These are phyloP conservation scores for Drosophila nebulosa DNA, from an alignment of 1,140 invertebrate species.

Conservation along the genomic window DNA sequence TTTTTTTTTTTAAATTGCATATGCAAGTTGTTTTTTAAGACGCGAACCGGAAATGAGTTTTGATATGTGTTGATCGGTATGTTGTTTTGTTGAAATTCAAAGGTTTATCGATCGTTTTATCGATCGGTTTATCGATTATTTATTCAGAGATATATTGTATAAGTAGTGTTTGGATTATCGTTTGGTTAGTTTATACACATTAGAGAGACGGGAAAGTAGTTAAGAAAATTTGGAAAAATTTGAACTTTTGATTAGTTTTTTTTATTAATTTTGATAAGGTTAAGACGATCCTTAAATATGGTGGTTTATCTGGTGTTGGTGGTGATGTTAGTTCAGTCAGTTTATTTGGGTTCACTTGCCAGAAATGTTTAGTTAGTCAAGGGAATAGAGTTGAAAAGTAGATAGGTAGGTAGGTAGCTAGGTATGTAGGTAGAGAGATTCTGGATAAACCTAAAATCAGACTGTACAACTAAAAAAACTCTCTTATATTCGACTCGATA, in stretches of 20 bases:
- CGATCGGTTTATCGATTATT: conserved; percentile 29
- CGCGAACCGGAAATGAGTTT: conserved; percentile 66
- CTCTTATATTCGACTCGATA: background rate
- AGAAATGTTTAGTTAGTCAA: conserved; percentile 50
- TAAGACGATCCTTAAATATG: conserved; percentile 9
- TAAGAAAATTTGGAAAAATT: conserved; percentile 70
- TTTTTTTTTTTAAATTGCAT: too few relatives aligned
- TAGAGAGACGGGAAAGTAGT: conserved; percentile 9
- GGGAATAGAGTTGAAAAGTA: conserved; percentile 21
- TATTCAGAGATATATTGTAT: conserved; percentile 23
- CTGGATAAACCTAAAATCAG: background rate
- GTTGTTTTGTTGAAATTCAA: conserved; percentile 59
- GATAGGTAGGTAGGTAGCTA: background rate
- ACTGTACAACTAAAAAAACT: conserved; percentile 12
- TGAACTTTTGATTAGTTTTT: conserved; percentile 45
- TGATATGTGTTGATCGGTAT: conserved; percentile 48
- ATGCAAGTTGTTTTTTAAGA: conserved; percentile 38
- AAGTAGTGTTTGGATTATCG: conserved; percentile 27
- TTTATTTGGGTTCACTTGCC: conserved; percentile 36
- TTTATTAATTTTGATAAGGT: background rate
- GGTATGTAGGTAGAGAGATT: conserved; percentile 1
- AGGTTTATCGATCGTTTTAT: conserved; percentile 32
- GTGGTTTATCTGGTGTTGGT: background rate
- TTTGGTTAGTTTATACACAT: conserved; percentile 45
- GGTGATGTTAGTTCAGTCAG: conserved; percentile 16